Conservation (phyloP, 2,113 vertebrate species). For the Chunga burmeisteri region DNA sequence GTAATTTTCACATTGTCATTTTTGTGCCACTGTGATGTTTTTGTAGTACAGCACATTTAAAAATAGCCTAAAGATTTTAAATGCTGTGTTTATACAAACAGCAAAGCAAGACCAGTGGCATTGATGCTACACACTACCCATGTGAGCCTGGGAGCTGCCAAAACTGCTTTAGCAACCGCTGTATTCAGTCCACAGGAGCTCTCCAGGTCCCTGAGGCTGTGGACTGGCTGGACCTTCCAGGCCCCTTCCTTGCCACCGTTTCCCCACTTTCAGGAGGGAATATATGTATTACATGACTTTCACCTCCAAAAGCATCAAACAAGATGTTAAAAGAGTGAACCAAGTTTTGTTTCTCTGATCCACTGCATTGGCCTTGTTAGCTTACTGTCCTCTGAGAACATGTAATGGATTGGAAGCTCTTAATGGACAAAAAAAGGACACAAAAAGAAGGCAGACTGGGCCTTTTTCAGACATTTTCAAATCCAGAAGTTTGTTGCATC, state of each 20-base stretch:
- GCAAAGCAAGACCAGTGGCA: not conserved
- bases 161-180: not conserved
- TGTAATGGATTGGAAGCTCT: rapidly evolving
- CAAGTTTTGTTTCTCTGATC: not conserved
- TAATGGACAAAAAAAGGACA: not conserved
- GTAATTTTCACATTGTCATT: not conserved
- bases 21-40: not conserved
- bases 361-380: not conserved
- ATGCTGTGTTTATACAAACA: not conserved
- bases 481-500: not conserved
- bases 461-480: not conserved
- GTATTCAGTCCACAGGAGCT: not conserved
- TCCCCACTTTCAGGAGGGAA: not conserved
- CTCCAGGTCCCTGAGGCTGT: not conserved
- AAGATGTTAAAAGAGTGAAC: not conserved
- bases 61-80: not conserved
- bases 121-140: rapidly evolving
- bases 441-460: not conserved
- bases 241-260: not conserved
- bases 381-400: not conserved
- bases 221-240: not conserved
- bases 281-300: not conserved
- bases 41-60: not conserved
- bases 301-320: not conserved
- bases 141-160: not conserved